Conservation (phyloP, 2,113 vertebrate genomes). For the Engystomops pustulosus region DNA sequence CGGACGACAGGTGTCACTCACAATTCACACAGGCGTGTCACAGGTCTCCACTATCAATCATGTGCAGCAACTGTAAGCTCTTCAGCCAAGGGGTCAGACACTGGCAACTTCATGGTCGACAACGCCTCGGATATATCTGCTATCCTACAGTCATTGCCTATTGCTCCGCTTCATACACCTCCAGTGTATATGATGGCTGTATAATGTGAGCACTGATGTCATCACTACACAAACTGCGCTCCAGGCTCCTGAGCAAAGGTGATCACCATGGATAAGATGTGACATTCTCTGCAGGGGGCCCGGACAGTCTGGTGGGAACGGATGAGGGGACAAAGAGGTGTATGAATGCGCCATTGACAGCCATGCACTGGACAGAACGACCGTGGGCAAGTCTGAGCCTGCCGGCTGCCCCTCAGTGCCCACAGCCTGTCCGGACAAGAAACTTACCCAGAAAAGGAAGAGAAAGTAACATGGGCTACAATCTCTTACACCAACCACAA, state of each 20-base stretch:
- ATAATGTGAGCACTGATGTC: neutral
- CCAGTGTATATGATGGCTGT: neutral
- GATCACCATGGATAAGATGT: neutral
- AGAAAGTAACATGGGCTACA: neutral
- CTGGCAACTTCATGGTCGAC: no score
- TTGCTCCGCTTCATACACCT: no score
- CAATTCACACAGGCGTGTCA: no score
- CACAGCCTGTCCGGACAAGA: conserved; percentile 25
- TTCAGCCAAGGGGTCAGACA: neutral
- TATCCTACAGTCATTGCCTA: no score
- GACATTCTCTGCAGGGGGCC: neutral
- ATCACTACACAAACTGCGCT: neutral
- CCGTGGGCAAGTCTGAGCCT: conserved; percentile 38
- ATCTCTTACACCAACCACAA: no score
- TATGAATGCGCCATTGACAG: neutral
- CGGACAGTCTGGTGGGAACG: neutral
- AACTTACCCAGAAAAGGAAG: neutral
- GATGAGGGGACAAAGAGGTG: neutral
- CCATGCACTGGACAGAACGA: neutral
- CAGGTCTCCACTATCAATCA: neutral
- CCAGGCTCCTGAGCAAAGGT: no score
- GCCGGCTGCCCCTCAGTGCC: conserved; percentile 4
- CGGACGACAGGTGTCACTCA: neutral
- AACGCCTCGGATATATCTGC: no score
- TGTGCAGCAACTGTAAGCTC: neutral